Base-by-base conservation (phyloP, 1,140 invertebrate genomes). In the Maconellicoccus hirsutus region DNA sequence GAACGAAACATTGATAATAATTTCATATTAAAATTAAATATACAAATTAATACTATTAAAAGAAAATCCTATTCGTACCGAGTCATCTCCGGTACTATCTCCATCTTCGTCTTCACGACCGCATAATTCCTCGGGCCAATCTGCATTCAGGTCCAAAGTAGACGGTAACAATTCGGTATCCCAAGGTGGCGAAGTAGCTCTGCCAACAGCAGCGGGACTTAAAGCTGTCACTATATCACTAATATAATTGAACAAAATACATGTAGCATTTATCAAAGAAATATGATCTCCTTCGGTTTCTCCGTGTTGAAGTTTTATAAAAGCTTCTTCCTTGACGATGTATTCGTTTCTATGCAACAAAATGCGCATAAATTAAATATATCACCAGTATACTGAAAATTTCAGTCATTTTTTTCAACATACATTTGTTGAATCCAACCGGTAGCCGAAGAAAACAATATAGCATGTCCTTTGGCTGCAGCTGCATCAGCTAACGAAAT, bases 61-160 rank as follows among this genome's bases (percentile, higher is more conserved):
- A 23, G 22, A 26, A 66, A 66, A n/a, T n/a, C n/a, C n/a, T n/a
- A n/a, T 26, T 23, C 61, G 42, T 52, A 66, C 61, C 0, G 93
- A 96, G 79, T 97, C 94, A 78, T 97, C 95, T 1, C 88, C 92
- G 70, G 86, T 86, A 63, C 92, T 94, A 75, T 96, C 94, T 16
- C 96, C 93, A 59, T 96, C 93, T 33, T 96, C 93, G 72, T 89
- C 81, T 52, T 72, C 63, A 25, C 26, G 33, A 70, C 79, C 88
- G 14, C 84, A 84, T 1, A 87, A 77, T 72, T 95, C 93, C 70
- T 94, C 92, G 0, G 87, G 84, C 84, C 91, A 90, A 77, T 95
- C 92, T 66, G 87, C 84, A 73, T 89, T 90, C 27, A 89, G 83
- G 73, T 89, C 88, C 23, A 88, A 81, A 14, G 80, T 82, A 16